These are phyloP conservation scores for Antennarius striatus DNA, from an alignment of 2,113 vertebrate genomes.

Conservation along the genomic window DNA sequence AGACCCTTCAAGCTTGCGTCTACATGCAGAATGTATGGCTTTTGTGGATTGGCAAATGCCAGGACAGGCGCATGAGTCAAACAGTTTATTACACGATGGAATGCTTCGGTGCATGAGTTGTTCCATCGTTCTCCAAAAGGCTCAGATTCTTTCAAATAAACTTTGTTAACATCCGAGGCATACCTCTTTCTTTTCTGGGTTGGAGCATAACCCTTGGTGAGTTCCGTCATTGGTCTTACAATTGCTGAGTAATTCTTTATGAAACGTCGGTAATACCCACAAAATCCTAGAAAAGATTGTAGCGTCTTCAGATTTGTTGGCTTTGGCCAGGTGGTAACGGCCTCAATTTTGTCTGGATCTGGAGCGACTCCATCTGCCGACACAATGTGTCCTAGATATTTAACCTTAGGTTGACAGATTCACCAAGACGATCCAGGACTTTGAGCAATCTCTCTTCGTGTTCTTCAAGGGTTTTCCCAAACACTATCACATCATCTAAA, in stretches of 20 bases:
- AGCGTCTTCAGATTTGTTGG: not conserved
- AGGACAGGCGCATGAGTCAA: not conserved
- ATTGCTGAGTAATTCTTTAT: too few relatives aligned
- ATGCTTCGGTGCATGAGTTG: not conserved
- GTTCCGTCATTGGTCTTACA: too few relatives aligned
- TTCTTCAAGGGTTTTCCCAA: not conserved
- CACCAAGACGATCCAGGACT: not conserved
- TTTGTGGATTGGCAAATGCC: not conserved
- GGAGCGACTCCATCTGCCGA: not conserved
- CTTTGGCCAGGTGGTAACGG: not conserved
- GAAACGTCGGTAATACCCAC: too few relatives aligned
- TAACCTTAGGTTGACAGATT: not conserved
- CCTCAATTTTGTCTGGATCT: constrained; percentile 1
- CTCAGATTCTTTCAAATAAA: not conserved
- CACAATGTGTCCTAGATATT: not conserved
- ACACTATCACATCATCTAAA: constrained; percentile 13
- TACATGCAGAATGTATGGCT: not conserved
- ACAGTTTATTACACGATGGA: not conserved
- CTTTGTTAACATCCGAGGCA: not conserved
- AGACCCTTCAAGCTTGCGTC: not conserved
- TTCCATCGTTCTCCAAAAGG: not conserved
- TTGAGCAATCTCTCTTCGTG: constrained; percentile 1
- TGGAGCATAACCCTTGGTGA: too few relatives aligned
- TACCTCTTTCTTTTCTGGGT: not conserved
- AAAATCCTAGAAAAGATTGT: not conserved